phyloP scores from a whole-genome alignment of 1,140 invertebrate species.

The Drosophila nigrodunni region DNA sequence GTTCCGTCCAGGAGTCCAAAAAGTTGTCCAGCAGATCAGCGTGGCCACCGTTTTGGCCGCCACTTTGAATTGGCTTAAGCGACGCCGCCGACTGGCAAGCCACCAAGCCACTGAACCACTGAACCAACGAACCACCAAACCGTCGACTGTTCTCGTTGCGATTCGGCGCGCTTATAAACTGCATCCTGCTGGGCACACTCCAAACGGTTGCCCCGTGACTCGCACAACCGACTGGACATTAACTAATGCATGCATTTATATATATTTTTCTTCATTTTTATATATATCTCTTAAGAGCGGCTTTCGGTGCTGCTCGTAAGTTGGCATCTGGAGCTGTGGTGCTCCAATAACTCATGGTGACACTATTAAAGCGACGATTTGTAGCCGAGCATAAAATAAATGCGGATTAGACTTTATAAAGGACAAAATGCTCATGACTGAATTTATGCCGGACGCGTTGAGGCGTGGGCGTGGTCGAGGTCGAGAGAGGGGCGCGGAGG shows the following conservation, averaged over 20 bases:
- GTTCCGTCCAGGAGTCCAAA: slow-evolving; percentile 4
- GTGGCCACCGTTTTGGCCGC: slow-evolving; percentile 72
- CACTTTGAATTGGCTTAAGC: slow-evolving; percentile 78
- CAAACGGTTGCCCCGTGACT: slow-evolving; percentile 53
- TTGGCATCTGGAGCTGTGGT: slow-evolving; percentile 40
- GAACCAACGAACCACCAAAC: slow-evolving; percentile 3
- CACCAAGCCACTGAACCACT: slow-evolving; percentile 13
- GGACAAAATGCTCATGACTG: slow-evolving; percentile 83
- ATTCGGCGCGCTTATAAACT: slow-evolving; percentile 81
- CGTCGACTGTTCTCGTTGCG: slow-evolving; percentile 52
- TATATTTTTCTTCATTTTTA: slow-evolving; percentile 45
- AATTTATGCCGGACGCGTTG: slow-evolving; percentile 71
- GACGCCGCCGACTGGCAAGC: slow-evolving; percentile 56
- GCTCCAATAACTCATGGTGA: slow-evolving; percentile 83
- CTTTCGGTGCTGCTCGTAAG: slow-evolving; percentile 13
- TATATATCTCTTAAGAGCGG: not conserved
- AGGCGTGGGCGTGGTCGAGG: slow-evolving; percentile 47
- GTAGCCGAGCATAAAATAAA: slow-evolving; percentile 84
- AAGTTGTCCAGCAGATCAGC: slow-evolving; percentile 34
- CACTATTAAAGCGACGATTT: slow-evolving; percentile 85
- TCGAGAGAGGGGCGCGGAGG: not conserved
- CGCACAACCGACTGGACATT: slow-evolving; percentile 74
- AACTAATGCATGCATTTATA: slow-evolving; percentile 83
- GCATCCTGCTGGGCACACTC: slow-evolving; percentile 77
- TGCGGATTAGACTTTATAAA: slow-evolving; percentile 85